Percentiles rank a stretch among this genome's conserved stretches.
phyloP scores from a whole-genome alignment of 2,888 invertebrate species.

The Oithona nana region DNA sequence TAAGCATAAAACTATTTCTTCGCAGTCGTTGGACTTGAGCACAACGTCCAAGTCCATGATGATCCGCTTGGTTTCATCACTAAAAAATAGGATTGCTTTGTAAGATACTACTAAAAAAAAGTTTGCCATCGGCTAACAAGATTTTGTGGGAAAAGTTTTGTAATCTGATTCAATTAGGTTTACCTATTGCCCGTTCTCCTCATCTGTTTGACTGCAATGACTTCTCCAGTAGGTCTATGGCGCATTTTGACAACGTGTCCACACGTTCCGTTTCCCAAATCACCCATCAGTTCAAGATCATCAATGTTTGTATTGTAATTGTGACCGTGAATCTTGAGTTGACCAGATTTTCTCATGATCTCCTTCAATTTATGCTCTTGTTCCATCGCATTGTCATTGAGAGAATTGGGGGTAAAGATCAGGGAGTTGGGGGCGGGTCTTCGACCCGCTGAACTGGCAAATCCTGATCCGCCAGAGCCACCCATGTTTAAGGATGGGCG shows the following conservation, averaged over 20 bases:
- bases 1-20: conserved; percentile 86
- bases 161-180: too few species aligned
- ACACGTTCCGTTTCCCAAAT: conserved; percentile 83
- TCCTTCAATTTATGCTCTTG: conserved; percentile 64
- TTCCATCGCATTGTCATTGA: conserved; percentile 22
- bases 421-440: not conserved
- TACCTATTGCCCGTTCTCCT: conserved; percentile 83
- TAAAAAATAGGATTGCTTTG: too few species aligned
- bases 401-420: conserved; percentile 24
- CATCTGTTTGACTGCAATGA: conserved; percentile 97
- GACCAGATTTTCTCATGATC: conserved; percentile 81
- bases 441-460: conserved; percentile 21
- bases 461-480: conserved; percentile 32
- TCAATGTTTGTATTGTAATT: not conserved
- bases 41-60: conserved; percentile 98
- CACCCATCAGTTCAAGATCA: conserved; percentile 38
- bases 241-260: conserved; percentile 94
- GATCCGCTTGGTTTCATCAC: conserved; percentile 91
- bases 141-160: too few species aligned
- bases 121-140: too few species aligned
- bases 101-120: too few species aligned
- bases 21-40: conserved; percentile 88
- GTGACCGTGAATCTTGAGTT: conserved; percentile 54
- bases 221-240: conserved; percentile 60
- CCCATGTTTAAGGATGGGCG: conserved; percentile 37